A percentile compares a stretch with the other conserved stretches of the same genome.
These are phyloP conservation scores for Leucophenga maculata DNA, from an alignment of 2,888 invertebrate species.

Conservation along the genomic window DNA sequence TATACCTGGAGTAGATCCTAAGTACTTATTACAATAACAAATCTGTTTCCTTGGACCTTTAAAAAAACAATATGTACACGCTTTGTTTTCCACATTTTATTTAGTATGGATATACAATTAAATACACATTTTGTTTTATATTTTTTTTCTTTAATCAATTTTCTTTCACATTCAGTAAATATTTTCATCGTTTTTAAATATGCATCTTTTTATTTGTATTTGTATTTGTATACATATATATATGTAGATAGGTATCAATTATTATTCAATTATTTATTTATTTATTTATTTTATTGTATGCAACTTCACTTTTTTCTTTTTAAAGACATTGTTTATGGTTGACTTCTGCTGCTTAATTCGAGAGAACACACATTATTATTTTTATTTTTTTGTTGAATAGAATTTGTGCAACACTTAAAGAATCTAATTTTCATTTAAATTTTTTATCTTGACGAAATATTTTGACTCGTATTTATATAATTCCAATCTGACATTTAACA, in stretches of 20 bases:
- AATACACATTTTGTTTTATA: background rate
- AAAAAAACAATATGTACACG: background rate
- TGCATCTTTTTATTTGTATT: background rate
- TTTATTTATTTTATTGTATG: no score
- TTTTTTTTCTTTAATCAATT: background rate
- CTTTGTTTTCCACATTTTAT: conserved; percentile 4
- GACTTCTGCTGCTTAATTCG: no score
- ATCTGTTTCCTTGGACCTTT: background rate
- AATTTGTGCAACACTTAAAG: no score
- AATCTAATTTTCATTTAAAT: no score
- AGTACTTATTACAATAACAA: background rate
- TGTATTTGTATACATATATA: background rate
- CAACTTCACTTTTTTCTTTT: no score
- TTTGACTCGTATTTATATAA: no score
- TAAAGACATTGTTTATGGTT: no score
- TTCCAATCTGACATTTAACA: no score
- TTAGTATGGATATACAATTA: conserved; percentile 6
- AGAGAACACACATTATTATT: no score
- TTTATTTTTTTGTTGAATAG: no score
- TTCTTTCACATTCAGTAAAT: conserved; percentile 18
- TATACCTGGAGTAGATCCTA: no score
- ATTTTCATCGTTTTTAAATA: conserved; percentile 4
- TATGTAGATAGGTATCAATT: background rate
- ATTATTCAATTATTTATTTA: background rate
- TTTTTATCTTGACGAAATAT: no score